Conservation (phyloP, 2,888 invertebrate species). For the Clanis bilineata region DNA sequence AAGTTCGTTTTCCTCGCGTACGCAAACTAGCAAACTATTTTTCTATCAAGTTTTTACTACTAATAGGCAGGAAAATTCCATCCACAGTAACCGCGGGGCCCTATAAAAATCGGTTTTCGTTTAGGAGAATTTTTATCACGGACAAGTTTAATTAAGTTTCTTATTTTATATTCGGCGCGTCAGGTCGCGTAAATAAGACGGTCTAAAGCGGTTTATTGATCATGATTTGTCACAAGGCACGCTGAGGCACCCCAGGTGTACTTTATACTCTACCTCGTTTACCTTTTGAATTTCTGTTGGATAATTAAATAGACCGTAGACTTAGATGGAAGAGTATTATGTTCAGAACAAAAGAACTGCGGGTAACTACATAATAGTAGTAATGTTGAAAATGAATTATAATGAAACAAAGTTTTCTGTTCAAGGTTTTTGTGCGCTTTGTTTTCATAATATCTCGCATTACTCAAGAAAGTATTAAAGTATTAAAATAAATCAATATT, state of each 20-base stretch:
- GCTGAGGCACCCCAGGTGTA: slow-evolving; percentile 36
- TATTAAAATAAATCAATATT: background rate
- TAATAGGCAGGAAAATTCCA: slow-evolving; percentile 18
- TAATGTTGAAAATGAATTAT: background rate
- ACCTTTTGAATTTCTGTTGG: slow-evolving; percentile 39
- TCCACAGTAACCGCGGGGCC: background rate
- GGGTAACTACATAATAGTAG: background rate
- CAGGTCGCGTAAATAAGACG: slow-evolving; percentile 36
- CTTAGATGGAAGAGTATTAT: background rate
- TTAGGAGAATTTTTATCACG: slow-evolving; percentile 26
- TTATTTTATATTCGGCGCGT: slow-evolving; percentile 27
- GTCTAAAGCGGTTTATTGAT: slow-evolving; percentile 29
- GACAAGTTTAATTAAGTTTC: slow-evolving; percentile 33
- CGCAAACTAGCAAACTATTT: background rate
- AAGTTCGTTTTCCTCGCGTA: background rate
- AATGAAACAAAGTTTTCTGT: background rate
- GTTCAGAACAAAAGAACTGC: no score
- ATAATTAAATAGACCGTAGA: background rate
- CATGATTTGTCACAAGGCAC: slow-evolving; percentile 29
- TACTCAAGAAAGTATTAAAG: background rate
- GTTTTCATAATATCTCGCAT: background rate
- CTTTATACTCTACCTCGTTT: slow-evolving; percentile 37
- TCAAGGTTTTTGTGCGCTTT: background rate
- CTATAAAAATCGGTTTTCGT: slow-evolving; percentile 24
- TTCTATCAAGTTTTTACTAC: slow-evolving; percentile 5